Evolutionary conservation across 2,797 vertebrate genomes (phyloP).

Genomic region (Pseudochaenichthys georgianus): DNA sequence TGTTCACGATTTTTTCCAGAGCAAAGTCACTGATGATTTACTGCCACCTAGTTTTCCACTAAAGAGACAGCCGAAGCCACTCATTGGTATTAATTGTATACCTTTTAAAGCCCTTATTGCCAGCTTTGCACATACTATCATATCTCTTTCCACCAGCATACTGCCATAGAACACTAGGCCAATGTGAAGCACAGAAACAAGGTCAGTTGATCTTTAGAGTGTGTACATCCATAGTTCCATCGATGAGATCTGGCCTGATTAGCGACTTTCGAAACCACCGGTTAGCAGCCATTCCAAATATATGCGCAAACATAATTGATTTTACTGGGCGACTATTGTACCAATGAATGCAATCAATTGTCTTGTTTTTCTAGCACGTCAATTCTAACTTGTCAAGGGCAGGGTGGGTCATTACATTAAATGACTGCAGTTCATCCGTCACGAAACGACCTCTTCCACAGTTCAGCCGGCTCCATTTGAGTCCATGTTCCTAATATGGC

Average conservation of each 20-base stretch:
- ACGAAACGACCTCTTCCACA: neutral
- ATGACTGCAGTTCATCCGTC: neutral
- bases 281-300: neutral
- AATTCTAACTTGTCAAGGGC: neutral
- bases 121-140: neutral
- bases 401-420: neutral
- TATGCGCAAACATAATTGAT: neutral
- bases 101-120: neutral
- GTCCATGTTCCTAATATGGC: neutral
- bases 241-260: constrained; percentile 14
- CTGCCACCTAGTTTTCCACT: neutral
- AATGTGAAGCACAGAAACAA: neutral
- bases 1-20: too few relatives aligned
- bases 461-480: neutral
- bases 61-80: neutral
- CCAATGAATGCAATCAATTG: constrained; percentile 25
- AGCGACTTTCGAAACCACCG: neutral
- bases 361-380: neutral
- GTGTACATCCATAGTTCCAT: neutral
- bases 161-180: neutral
- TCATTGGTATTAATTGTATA: neutral
- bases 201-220: constrained; percentile 1
- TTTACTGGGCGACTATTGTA: neutral
- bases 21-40: too few relatives aligned
- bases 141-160: neutral